A percentile compares a stretch with the other conserved stretches of the same genome.
phyloP scores from a whole-genome alignment of 2,888 invertebrate genomes.

The Pterostichus madidus region DNA sequence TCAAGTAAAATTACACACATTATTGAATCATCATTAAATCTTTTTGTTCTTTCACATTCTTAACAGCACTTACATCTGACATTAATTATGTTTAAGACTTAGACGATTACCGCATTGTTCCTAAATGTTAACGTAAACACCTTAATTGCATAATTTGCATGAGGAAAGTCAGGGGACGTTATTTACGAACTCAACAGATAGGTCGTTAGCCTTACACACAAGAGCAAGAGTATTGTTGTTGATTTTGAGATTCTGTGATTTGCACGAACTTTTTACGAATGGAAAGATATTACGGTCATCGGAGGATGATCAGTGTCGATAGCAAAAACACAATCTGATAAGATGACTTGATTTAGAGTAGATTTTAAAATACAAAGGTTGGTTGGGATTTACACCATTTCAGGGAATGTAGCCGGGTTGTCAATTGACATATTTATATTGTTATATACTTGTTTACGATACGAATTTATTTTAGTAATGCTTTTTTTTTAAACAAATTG shows the following conservation, averaged over 20 bases:
- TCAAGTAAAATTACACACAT: too few relatives aligned
- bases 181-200: background rate
- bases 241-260: slow-evolving; percentile 38
- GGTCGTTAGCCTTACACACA: slow-evolving; percentile 40
- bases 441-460: background rate
- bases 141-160: slow-evolving; percentile 39
- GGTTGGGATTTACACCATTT: slow-evolving; percentile 34
- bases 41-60: too few relatives aligned
- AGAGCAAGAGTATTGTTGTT: slow-evolving; percentile 31
- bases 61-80: background rate
- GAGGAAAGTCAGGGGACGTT: slow-evolving; percentile 8
- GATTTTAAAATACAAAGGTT: background rate
- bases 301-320: slow-evolving; percentile 60
- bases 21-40: too few relatives aligned
- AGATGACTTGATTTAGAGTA: slow-evolving; percentile 52
- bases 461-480: too few relatives aligned
- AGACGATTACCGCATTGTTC: slow-evolving; percentile 16
- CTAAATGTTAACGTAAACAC: slow-evolving; percentile 25
- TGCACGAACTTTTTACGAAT: background rate
- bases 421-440: slow-evolving; percentile 46
- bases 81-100: slow-evolving; percentile 27
- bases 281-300: slow-evolving; percentile 41
- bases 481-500: too few relatives aligned
- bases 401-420: background rate
- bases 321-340: slow-evolving; percentile 64